phyloP scores from a whole-genome alignment of 2,888 invertebrate species.

The Rotaria sp. region DNA sequence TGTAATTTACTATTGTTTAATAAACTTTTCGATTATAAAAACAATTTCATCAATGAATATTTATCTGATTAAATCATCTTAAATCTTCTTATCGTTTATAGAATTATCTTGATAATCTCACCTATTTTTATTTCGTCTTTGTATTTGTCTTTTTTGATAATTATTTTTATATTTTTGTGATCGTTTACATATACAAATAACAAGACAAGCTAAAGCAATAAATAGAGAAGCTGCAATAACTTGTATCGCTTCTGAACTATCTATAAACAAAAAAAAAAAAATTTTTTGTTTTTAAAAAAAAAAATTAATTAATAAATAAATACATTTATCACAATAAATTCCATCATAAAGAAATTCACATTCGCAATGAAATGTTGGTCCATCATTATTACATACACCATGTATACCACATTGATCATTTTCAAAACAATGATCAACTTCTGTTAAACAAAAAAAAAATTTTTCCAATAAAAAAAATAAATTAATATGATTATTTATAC shows the following conservation, averaged over 20 bases:
- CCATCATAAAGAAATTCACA: constrained; percentile 21
- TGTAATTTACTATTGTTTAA: too few species aligned
- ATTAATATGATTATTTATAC: neutral
- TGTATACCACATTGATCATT: constrained; percentile 4
- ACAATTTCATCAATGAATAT: neutral
- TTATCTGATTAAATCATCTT: neutral
- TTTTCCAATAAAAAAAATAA: neutral
- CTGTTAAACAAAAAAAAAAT: neutral
- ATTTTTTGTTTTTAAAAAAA: too few species aligned
- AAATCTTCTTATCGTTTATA: neutral
- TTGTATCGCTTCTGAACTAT: constrained; percentile 21
- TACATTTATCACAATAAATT: constrained; percentile 19
- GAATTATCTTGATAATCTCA: neutral
- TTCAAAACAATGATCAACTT: constrained; percentile 29
- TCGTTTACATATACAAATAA: neutral
- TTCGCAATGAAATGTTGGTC: constrained; percentile 8
- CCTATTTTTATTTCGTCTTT: neutral
- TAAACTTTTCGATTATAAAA: too few species aligned
- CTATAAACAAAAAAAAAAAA: neutral
- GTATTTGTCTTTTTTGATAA: neutral
- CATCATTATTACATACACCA: constrained; percentile 23
- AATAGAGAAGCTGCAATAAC: constrained; percentile 6
- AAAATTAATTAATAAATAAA: neutral
- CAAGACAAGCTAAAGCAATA: neutral
- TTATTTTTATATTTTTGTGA: neutral